Base-by-base conservation (phyloP, 2,113 vertebrate species). In the Pseudonaja textilis region DNA sequence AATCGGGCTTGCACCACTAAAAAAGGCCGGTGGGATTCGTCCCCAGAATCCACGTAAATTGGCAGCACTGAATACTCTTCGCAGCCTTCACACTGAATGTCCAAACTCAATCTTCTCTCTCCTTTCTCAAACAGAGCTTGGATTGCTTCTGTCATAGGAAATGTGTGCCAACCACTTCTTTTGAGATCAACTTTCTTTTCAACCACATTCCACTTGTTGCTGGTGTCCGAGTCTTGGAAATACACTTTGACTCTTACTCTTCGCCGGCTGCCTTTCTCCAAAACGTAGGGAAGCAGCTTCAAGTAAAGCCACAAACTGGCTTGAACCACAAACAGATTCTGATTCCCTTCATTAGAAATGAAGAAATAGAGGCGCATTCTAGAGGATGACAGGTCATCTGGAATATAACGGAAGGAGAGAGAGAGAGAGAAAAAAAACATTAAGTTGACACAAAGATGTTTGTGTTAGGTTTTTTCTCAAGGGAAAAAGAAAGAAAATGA, bases 301-400 rank as follows among this genome's bases (percentile, higher is more conserved):
- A 99, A 98, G 97, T 98, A 99, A 87, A 99, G 98, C 99, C 99
- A 99, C 93, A 99, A 98, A 97, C 98, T 99, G 96, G 99, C 99
- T 97, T 99, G 99, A 55, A 98, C 98, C 94, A 99, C 99, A 74
- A 98, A 98, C 95, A 99, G 98, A 97, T 99, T 99, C 97, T 99
- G 99, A 97, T 99, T 99, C 89, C 99, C 99, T 97, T 99, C 99
- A 1, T 99, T 99, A 93, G 99, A 99, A 96, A 99, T 98, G 94
- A 99, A 97, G 97, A 99, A 99, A 97, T 98, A 98, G 93, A 99
- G 98, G 91, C 98, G 98, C 59, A 98, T 97, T 96, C 98, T 98
- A 93, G 98, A 98, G 88, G 98, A 97, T 50, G 98, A 97, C 85
- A 97, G 96, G 93, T 99, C 99, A 97, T 99, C 99, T 99, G 98